Evolutionary conservation across 1,140 invertebrate species (phyloP).

Genomic region (Formica exsecta): DNA sequence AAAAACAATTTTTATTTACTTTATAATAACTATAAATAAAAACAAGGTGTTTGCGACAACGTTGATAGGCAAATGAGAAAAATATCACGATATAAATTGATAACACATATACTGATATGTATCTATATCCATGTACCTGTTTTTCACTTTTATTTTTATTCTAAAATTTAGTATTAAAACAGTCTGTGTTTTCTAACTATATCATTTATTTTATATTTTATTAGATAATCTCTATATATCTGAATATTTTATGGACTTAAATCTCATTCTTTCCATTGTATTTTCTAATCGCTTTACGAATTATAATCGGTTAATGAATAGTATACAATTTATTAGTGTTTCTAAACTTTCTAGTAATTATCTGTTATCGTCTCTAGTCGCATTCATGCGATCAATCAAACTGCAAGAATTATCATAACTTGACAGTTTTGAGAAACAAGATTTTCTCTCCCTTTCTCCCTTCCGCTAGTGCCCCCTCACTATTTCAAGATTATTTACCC

Average conservation of each 20-base stretch:
- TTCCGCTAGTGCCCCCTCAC: conserved; percentile 31
- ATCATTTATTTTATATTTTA: background rate
- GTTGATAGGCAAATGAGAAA: background rate
- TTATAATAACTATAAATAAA: background rate
- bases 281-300: background rate
- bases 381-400: conserved; percentile 11
- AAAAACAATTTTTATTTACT: too few relatives aligned
- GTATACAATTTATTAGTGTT: background rate
- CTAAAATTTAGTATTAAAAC: background rate
- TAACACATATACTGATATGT: background rate
- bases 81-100: background rate
- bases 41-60: background rate
- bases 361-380: background rate
- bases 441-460: conserved; percentile 4
- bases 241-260: background rate
- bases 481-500: conserved; percentile 57
- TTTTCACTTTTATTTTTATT: background rate
- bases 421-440: conserved; percentile 38
- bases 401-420: conserved; percentile 67
- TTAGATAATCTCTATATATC: background rate
- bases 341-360: conserved; percentile 8
- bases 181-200: background rate
- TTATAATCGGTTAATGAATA: background rate
- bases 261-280: background rate
- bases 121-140: background rate